Percentiles rank a stretch among this genome's conserved stretches.
Evolutionary conservation across 1,140 invertebrate genomes (phyloP).

Genomic region (Drosophila nasuta): DNA sequence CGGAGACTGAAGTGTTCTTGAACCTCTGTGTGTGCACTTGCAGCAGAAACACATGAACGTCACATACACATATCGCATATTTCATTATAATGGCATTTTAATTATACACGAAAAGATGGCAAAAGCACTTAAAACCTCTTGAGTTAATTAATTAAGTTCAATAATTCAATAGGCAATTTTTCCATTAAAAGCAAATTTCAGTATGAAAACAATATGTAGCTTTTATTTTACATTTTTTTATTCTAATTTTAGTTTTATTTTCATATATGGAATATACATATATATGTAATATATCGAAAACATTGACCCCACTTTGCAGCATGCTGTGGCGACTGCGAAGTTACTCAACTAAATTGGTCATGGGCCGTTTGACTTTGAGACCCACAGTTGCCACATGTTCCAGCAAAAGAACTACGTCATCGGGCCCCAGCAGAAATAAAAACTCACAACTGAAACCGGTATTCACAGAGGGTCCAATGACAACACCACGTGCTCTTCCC

Average conservation of each 20-base stretch:
- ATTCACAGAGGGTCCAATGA: constrained; percentile 31
- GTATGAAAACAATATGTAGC: neutral
- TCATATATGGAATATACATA: neutral
- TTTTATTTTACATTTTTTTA: constrained; percentile 21
- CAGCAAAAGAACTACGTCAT: constrained; percentile 59
- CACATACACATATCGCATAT: constrained; percentile 33
- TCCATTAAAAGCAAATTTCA: constrained; percentile 45
- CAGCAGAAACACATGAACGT: neutral
- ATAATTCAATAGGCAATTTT: constrained; percentile 64
- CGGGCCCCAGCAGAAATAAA: constrained; percentile 20
- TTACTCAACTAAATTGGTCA: constrained; percentile 64
- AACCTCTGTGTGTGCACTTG: constrained; percentile 32
- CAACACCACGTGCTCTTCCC: constrained; percentile 65
- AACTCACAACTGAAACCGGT: constrained; percentile 44
- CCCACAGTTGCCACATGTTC: constrained; percentile 56
- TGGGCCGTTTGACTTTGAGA: constrained; percentile 61
- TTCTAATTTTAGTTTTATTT: constrained; percentile 16
- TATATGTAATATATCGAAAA: constrained; percentile 24
- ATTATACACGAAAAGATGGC: constrained; percentile 61
- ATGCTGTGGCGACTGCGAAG: constrained; percentile 50
- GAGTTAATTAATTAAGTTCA: constrained; percentile 61
- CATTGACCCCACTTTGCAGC: constrained; percentile 60
- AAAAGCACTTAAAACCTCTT: constrained; percentile 52
- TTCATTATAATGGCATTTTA: constrained; percentile 70
- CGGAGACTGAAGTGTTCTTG: constrained; percentile 7